Evolutionary conservation across 2,113 vertebrate genomes (phyloP).

Genomic region (Thalassoma bifasciatum): DNA sequence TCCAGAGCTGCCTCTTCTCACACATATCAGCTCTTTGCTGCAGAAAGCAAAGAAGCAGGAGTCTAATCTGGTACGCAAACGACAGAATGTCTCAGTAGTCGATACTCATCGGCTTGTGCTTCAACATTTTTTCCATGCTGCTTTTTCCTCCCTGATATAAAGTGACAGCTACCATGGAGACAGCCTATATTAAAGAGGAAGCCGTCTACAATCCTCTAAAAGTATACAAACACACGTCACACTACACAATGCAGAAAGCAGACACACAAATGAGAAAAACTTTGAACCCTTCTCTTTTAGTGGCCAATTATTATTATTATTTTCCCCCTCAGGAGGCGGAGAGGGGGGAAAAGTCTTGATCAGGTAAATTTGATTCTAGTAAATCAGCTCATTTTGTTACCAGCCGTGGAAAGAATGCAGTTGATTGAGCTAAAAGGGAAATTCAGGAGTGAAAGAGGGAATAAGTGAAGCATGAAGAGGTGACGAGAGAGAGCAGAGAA

Average conservation of each 20-base stretch:
- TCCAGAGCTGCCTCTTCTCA: not conserved
- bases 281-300: conserved; percentile 13
- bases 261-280: conserved; percentile 68
- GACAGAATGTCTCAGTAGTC: conserved; percentile 13
- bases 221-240: conserved; percentile 35
- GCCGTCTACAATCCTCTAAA: conserved; percentile 36
- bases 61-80: conserved; percentile 1
- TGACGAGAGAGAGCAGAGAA: not conserved
- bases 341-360: conserved; percentile 68
- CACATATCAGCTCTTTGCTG: not conserved
- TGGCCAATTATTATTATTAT: conserved; percentile 31
- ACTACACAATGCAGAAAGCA: conserved; percentile 55
- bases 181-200: conserved; percentile 40
- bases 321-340: conserved; percentile 29
- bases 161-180: conserved; percentile 30
- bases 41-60: not conserved
- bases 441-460: conserved; percentile 14
- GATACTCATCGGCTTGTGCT: conserved; percentile 2
- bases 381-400: conserved; percentile 64
- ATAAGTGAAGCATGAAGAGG: conserved; percentile 1
- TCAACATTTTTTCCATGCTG: conserved; percentile 10
- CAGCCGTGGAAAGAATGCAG: conserved; percentile 76
- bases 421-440: conserved; percentile 55
- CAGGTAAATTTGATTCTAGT: conserved; percentile 73
- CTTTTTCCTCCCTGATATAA: conserved; percentile 22